These are phyloP conservation scores for Marmota monax DNA, from an alignment of 2,113 vertebrate genomes.

Conservation along the genomic window DNA sequence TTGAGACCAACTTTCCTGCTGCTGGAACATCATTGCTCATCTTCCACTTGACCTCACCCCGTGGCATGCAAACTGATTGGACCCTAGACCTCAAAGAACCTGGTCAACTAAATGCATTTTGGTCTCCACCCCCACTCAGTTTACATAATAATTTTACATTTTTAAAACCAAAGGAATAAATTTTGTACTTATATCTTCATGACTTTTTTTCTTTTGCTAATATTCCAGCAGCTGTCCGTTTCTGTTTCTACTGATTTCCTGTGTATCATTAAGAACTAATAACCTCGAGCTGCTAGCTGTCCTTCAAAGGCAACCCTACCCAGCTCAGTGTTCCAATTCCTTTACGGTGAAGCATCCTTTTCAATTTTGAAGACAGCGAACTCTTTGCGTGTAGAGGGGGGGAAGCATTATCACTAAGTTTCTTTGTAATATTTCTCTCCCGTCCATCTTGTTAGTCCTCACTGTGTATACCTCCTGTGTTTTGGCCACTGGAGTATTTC, in stretches of 20 bases:
- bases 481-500: constrained; percentile 69
- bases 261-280: neutral
- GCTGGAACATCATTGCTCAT: neutral
- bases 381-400: neutral
- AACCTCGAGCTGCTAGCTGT: neutral
- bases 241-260: neutral
- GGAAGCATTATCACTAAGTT: neutral
- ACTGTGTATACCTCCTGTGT: neutral
- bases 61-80: neutral
- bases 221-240: neutral
- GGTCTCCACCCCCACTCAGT: neutral
- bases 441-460: constrained; percentile 34
- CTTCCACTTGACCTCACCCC: neutral
- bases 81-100: neutral
- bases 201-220: neutral
- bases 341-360: constrained; percentile 52
- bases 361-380: neutral
- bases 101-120: neutral
- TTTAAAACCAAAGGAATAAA: neutral
- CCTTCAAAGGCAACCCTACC: neutral
- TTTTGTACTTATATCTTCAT: neutral
- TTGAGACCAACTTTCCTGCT: neutral
- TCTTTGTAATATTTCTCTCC: constrained; percentile 17
- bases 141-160: constrained; percentile 14
- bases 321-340: neutral